Base-by-base conservation (phyloP, 2,113 vertebrate species). In the Hirundichthys speculiger region DNA sequence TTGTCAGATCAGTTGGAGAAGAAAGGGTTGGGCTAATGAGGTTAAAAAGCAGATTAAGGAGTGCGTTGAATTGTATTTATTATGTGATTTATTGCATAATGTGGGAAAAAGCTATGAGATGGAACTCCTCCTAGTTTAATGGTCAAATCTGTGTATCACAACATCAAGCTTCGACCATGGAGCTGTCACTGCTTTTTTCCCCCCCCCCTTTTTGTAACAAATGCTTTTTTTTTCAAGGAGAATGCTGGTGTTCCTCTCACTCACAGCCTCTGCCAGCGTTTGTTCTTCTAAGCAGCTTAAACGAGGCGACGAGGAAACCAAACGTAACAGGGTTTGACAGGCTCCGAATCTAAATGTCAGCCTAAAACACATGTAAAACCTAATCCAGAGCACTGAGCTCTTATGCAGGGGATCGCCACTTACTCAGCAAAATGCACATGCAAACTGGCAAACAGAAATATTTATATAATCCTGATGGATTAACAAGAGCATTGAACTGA, bases 1-100 rank as follows among this genome's bases (percentile, higher is more conserved):
- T 65, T 89, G 85, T 88, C 59, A 24, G 77, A 83, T 87, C 83
- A 77, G 60, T 86, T 54, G 20, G 64, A 77, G 63, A 75, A 85
- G 65, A 80, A 75, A 69, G 71, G 69, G 73, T 69, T 62, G 34
- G 51, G 47, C 66, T 82, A 88, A 87, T 85, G 67, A 84, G 86
- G 79, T 79, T 85, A 79, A 73, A 90, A 88, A 57, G 59, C 62
- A 66, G 54, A 75, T 71, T 82, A 80, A 67, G 3, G n/a, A n/a
- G 21, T 21, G 21, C 38, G 81, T 79, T 77, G 43, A 79, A 20
- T 48, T 52, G 45, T 65, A 77, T 80, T 73, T 61, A 5, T 49
- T 39, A 10, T 51, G 62, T 38, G 12, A 46, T 76, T 74, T 52
- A 3, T 40, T 46, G 16, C 11, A 34, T 41, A 77, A 69, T 58